Evolutionary conservation across 2,113 vertebrate species (phyloP).

Genomic region (Antechinus flavipes): DNA sequence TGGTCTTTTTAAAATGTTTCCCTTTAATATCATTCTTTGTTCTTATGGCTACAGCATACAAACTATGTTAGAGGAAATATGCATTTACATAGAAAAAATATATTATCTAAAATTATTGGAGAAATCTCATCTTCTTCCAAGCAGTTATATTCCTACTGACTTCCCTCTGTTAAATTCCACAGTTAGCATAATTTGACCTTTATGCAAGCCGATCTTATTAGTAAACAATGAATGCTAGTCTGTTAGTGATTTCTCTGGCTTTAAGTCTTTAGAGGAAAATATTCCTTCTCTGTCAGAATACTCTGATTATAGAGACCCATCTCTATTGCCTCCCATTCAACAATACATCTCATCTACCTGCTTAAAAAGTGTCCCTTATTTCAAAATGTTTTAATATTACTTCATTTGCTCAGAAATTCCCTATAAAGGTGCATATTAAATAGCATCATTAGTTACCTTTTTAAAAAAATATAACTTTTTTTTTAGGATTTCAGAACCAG

Average conservation of each 20-base stretch:
- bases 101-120: fast-evolving
- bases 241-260: neutral
- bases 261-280: slow-evolving; percentile 4
- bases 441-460: neutral
- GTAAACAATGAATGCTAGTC: slow-evolving; percentile 35
- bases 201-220: neutral
- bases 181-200: slow-evolving; percentile 39
- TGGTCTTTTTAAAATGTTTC: slow-evolving; percentile 44
- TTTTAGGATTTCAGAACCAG: neutral
- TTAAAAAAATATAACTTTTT: neutral
- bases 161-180: slow-evolving; percentile 31
- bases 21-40: slow-evolving; percentile 36
- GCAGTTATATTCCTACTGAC: neutral
- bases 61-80: neutral
- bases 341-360: neutral
- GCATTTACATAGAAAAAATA: slow-evolving; percentile 38
- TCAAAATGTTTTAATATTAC: neutral
- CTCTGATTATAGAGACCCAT: neutral
- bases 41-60: slow-evolving; percentile 16
- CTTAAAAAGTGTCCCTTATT: neutral
- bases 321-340: neutral
- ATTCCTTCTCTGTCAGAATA: neutral
- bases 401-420: neutral
- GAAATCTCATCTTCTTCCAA: slow-evolving; percentile 46
- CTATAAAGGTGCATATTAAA: neutral